Percentiles rank a stretch among this genome's conserved stretches.
Evolutionary conservation across 2,113 vertebrate genomes (phyloP).

Genomic region (Campylomormyrus tamandua): DNA sequence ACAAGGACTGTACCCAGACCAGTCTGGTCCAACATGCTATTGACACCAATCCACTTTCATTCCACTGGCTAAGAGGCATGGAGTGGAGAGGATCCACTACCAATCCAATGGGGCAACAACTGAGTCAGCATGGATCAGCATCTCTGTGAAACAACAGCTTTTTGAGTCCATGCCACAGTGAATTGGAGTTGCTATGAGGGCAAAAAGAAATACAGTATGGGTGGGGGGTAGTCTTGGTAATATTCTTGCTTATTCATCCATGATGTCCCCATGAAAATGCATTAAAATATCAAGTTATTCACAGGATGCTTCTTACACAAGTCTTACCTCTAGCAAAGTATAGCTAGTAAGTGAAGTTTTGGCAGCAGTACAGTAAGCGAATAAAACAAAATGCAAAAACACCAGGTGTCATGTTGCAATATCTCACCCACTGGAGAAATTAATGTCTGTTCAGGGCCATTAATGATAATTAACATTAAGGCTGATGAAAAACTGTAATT

Average conservation of each 20-base stretch:
- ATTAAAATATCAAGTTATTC: background rate
- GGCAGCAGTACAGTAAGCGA: background rate
- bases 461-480: background rate
- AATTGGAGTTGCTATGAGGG: background rate
- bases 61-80: background rate
- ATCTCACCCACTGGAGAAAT: background rate
- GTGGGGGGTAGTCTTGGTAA: background rate
- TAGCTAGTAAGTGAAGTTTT: background rate
- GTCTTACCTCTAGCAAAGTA: background rate
- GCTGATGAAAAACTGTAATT: background rate
- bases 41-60: background rate
- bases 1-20: background rate
- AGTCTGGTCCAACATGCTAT: background rate
- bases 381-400: background rate
- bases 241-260: background rate
- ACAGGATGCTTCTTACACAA: background rate
- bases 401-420: background rate
- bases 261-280: background rate
- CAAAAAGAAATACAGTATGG: background rate
- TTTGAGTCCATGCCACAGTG: background rate
- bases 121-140: background rate
- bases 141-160: background rate
- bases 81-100: background rate
- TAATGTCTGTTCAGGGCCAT: background rate
- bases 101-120: background rate